Percentiles rank a stretch among this genome's conserved stretches.
Conservation (phyloP, 2,797 vertebrate genomes). For the Cyprinella venusta region DNA sequence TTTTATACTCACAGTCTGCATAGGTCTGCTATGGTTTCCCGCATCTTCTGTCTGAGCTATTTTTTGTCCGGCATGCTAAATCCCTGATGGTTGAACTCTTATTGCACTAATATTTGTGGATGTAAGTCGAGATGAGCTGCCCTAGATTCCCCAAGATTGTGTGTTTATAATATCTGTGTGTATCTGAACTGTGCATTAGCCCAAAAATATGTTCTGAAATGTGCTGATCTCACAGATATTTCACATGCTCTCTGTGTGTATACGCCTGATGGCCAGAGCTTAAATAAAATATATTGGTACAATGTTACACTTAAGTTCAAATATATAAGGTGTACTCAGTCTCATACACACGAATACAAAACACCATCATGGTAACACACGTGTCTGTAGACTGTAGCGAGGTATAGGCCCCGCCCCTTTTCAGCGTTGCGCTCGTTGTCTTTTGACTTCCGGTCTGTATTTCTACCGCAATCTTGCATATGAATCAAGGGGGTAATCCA, state of each 20-base stretch:
- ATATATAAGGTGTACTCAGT: neutral
- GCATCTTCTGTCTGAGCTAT: neutral
- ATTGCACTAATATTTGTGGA: constrained; percentile 17
- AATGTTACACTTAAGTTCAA: neutral
- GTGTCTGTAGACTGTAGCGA: no score
- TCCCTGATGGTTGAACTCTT: neutral
- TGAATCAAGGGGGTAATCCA: no score
- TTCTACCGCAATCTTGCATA: no score
- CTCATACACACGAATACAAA: neutral
- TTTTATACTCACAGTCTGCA: neutral
- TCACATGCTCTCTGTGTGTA: neutral
- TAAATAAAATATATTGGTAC: neutral
- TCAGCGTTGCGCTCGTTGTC: no score
- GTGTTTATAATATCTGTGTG: neutral
- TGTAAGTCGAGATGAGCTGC: constrained; percentile 27
- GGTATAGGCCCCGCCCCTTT: no score
- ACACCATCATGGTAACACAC: neutral
- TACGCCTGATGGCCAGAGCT: neutral
- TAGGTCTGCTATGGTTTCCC: neutral
- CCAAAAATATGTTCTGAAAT: neutral
- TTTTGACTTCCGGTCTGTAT: no score
- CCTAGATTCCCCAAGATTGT: constrained; percentile 1
- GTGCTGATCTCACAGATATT: neutral
- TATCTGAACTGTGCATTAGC: neutral
- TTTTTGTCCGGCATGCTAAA: neutral